These are phyloP conservation scores for Cyclargus thomasi DNA, from an alignment of 1,140 invertebrate species.

Conservation along the genomic window DNA sequence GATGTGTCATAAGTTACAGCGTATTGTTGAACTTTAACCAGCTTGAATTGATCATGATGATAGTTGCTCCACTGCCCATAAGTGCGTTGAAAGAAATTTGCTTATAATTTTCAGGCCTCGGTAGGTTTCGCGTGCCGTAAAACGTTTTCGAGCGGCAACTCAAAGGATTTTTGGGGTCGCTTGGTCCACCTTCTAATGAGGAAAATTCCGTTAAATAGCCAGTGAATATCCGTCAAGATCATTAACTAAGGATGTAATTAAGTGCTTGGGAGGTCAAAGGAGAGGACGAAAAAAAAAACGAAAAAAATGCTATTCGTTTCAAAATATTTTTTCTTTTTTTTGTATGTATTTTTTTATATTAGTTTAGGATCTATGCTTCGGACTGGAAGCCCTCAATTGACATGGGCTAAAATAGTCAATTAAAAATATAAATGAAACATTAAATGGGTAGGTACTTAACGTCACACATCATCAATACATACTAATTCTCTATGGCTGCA, in stretches of 20 bases:
- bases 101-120: slow-evolving; percentile 54
- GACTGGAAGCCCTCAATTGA: no score
- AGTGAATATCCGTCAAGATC: slow-evolving; percentile 35
- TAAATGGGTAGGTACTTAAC: no score
- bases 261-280: slow-evolving; percentile 15
- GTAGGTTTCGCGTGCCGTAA: slow-evolving; percentile 50
- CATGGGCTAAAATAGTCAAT: no score
- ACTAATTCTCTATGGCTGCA: no score
- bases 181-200: slow-evolving; percentile 51
- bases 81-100: slow-evolving; percentile 29
- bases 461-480: no score
- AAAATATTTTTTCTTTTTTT: no score
- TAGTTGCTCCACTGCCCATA: neutral
- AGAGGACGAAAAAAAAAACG: neutral
- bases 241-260: slow-evolving; percentile 26
- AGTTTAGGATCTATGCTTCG: no score
- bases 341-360: no score
- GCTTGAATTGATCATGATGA: neutral
- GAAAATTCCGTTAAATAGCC: slow-evolving; percentile 53
- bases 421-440: no score
- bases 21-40: no score
- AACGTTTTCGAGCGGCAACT: slow-evolving; percentile 66
- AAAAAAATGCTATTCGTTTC: no score
- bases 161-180: slow-evolving; percentile 63
- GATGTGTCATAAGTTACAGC: no score